Conservation (phyloP, 2,888 invertebrate genomes). For the Diarsia mendica region DNA sequence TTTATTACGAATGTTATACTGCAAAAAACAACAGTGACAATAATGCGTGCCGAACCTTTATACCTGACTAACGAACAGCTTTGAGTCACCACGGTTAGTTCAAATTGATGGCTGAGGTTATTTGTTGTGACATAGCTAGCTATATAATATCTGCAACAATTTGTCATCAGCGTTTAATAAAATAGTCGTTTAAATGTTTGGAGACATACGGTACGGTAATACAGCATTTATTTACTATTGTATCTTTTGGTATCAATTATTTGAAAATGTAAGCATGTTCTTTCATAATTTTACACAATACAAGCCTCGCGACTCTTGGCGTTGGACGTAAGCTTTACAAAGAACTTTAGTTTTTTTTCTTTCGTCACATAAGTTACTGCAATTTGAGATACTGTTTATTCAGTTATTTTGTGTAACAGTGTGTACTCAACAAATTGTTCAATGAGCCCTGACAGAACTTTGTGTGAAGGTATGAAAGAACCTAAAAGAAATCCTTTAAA, state of each 20-base stretch:
- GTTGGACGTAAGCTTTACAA: constrained; percentile 78
- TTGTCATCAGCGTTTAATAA: constrained; percentile 78
- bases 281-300: constrained; percentile 59
- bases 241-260: background rate
- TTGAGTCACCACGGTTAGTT: constrained; percentile 89
- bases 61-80: constrained; percentile 85
- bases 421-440: constrained; percentile 1
- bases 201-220: constrained; percentile 8
- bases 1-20: constrained; percentile 84
- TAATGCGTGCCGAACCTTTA: constrained; percentile 89
- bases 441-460: constrained; percentile 10
- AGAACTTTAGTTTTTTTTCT: constrained; percentile 66
- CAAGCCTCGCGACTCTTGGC: constrained; percentile 74
- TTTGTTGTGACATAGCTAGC: constrained; percentile 87
- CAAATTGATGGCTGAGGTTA: constrained; percentile 87
- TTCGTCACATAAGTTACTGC: constrained; percentile 23
- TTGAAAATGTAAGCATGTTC: constrained; percentile 39
- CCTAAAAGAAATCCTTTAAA: constrained; percentile 46
- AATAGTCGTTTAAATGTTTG: constrained; percentile 50
- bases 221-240: constrained; percentile 25
- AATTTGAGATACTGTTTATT: background rate
- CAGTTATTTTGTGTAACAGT: background rate
- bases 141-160: constrained; percentile 80
- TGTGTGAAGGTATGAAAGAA: constrained; percentile 25
- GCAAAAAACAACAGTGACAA: constrained; percentile 85